Evolutionary conservation across 2,888 invertebrate species (phyloP).

Genomic region (Chironomus tentans): DNA sequence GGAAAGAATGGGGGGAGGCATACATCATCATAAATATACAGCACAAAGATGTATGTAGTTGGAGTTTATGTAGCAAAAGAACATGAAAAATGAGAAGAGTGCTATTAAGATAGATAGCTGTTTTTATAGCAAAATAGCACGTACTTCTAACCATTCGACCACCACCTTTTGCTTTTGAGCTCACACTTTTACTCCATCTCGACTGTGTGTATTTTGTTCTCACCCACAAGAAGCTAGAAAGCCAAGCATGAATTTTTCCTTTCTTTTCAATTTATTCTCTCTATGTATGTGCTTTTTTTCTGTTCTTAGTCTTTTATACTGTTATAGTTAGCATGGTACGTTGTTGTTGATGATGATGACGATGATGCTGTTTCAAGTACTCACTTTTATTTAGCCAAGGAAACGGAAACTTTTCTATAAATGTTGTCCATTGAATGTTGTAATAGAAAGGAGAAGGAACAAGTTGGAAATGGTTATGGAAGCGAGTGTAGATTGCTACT

Average conservation of each 20-base stretch:
- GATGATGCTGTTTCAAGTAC: not conserved
- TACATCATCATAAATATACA: conserved; percentile 26
- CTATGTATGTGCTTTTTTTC: not conserved
- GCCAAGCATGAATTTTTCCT: not conserved
- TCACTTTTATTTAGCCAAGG: conserved; percentile 23
- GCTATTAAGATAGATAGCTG: conserved; percentile 27
- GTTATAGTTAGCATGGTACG: not conserved
- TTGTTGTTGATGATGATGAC: not conserved
- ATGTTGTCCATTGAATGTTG: not conserved
- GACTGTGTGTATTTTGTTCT: too few relatives aligned
- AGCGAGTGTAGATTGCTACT: not conserved
- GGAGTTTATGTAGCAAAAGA: not conserved
- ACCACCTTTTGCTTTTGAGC: not conserved
- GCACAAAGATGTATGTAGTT: too few relatives aligned
- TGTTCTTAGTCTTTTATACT: too few relatives aligned
- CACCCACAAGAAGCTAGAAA: conserved; percentile 3
- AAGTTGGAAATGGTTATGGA: not conserved
- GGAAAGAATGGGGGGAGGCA: not conserved
- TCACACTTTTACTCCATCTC: too few relatives aligned
- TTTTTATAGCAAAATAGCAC: conserved; percentile 7
- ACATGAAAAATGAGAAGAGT: conserved; percentile 2
- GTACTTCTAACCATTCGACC: not conserved
- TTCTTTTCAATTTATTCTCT: not conserved
- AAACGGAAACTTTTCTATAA: conserved; percentile 24
- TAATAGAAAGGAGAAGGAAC: not conserved